These are phyloP conservation scores for Lepilemur septentrionalis DNA, from an alignment of 2,797 vertebrate genomes.

Conservation along the genomic window DNA sequence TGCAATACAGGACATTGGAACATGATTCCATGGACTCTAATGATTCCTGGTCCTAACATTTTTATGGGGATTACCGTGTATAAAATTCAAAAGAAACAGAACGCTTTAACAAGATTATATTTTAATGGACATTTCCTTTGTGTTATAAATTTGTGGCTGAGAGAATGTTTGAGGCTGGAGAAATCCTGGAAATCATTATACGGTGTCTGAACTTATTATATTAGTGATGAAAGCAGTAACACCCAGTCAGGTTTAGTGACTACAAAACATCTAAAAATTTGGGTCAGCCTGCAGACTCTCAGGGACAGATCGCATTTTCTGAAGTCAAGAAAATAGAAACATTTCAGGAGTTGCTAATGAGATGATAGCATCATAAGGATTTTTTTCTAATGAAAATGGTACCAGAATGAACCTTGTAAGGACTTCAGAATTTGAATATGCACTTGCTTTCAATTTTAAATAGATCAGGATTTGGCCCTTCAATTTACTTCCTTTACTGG, in stretches of 20 bases:
- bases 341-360: constrained; percentile 32
- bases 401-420: neutral
- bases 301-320: neutral
- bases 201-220: neutral
- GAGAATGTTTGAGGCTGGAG: neutral
- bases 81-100: neutral
- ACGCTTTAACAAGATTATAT: neutral
- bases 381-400: constrained; percentile 26
- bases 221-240: neutral
- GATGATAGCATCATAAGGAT: neutral
- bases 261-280: neutral
- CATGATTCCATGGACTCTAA: too few species aligned
- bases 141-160: neutral
- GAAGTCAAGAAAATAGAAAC: neutral
- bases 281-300: neutral
- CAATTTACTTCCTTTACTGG: constrained; percentile 25
- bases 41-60: neutral
- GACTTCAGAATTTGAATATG: constrained; percentile 4
- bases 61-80: neutral
- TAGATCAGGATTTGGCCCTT: neutral
- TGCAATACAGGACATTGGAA: neutral
- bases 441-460: neutral
- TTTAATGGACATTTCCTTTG: neutral
- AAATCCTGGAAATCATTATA: neutral
- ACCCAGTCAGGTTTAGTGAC: neutral